Conservation (phyloP, 2,113 vertebrate species). For the Gobius niger region DNA sequence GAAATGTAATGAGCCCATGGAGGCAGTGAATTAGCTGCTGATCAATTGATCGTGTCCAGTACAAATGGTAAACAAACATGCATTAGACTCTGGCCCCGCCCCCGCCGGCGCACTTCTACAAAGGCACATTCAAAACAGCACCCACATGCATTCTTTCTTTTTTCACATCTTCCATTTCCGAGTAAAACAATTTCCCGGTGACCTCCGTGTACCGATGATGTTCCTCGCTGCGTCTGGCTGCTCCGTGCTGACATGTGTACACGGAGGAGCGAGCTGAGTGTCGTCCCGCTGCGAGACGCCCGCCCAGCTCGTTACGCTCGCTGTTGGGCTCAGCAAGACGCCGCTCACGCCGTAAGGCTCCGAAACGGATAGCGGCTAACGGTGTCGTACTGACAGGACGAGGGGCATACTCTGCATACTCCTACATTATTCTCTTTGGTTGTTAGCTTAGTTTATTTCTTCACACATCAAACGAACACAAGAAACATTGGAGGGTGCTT, state of each 20-base stretch:
- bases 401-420: too few relatives aligned
- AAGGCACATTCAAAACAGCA: not conserved
- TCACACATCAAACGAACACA: too few relatives aligned
- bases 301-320: constrained; percentile 88
- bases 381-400: not conserved
- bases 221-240: not conserved
- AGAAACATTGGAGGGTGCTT: too few relatives aligned
- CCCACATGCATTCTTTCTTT: not conserved
- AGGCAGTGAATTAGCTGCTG: constrained; percentile 82
- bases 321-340: constrained; percentile 90
- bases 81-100: constrained; percentile 75
- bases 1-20: constrained; percentile 80
- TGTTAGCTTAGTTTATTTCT: too few relatives aligned
- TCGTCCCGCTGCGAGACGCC: constrained; percentile 79
- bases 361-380: not conserved
- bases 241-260: constrained; percentile 47
- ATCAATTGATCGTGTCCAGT: constrained; percentile 84
- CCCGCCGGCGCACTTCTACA: constrained; percentile 51
- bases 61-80: constrained; percentile 85
- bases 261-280: constrained; percentile 41
- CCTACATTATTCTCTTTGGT: too few relatives aligned
- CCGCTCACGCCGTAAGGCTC: constrained; percentile 74
- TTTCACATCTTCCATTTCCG: not conserved
- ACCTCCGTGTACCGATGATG: not conserved
- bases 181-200: not conserved